Conservation (phyloP, 2,888 invertebrate genomes). For the Mythimna impura region DNA sequence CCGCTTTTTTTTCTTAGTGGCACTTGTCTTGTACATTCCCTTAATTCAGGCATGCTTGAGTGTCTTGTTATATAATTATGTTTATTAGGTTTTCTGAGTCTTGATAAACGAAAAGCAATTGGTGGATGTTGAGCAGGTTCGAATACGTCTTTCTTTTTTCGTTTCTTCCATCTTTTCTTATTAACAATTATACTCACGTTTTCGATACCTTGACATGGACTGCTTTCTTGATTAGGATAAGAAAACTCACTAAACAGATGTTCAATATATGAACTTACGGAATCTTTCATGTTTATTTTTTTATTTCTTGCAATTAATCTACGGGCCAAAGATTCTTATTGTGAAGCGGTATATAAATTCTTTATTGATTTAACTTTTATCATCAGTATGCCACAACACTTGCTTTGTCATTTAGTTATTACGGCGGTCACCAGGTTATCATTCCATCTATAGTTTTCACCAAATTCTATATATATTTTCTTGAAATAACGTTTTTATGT, state of each 20-base stretch:
- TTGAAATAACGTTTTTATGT: neutral
- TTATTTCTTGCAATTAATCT: neutral
- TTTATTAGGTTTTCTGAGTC: neutral
- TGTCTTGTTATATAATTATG: conserved; percentile 1
- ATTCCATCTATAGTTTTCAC: neutral
- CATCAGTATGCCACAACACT: conserved; percentile 18
- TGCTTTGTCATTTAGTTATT: neutral
- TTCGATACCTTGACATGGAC: conserved; percentile 21
- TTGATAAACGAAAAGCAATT: conserved; percentile 29
- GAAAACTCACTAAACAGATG: conserved; percentile 6
- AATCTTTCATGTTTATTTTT: conserved; percentile 38
- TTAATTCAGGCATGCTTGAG: conserved; percentile 48
- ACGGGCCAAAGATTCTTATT: too few relatives aligned
- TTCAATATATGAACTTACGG: conserved; percentile 10
- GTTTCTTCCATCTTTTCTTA: conserved; percentile 38
- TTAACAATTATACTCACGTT: conserved; percentile 37
- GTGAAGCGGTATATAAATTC: neutral
- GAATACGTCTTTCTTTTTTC: conserved; percentile 16
- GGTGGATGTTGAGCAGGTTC: conserved; percentile 22
- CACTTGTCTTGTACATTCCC: conserved; percentile 6
- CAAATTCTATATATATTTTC: neutral
- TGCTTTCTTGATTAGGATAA: conserved; percentile 5
- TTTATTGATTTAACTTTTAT: neutral
- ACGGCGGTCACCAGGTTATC: neutral
- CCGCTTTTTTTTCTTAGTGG: conserved; percentile 5